Evolutionary conservation across 2,888 invertebrate genomes (phyloP), one percentile per base, ranked within the genome.

Genomic region (Dryobotodes eremita): DNA sequence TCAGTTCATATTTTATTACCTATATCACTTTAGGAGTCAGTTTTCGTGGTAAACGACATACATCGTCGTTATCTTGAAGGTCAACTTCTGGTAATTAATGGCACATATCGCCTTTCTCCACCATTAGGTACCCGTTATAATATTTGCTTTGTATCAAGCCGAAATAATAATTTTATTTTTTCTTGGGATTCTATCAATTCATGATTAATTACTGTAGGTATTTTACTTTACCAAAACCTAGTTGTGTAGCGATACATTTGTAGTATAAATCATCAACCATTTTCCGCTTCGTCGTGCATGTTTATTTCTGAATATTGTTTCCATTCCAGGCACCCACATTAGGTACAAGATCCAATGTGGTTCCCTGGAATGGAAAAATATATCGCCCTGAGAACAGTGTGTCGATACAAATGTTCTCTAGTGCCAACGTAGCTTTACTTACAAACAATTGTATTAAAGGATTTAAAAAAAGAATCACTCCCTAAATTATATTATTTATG

Each of bases 71-170:
- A 86, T 84, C 74, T 72, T 66, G 65, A 66, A 86, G 83, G 77
- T 77, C 83, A 77, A 75, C 26, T 75, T 73, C 50, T 72, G 20
- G 59, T 86, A 84, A 84, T 86, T 77, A 86, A 86, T 78, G 72
- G 69, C 53, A 65, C 36, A 53, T 84, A 86, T 84, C 86, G 71
- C 69, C 72, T 84, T 84, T 72, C 83, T 50, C 69, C 53, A 42
- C 70, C 77, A 78, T 78, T 84, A 82, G 72, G 59, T 59, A 57
- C 73, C 55, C 62, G 31, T 73, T 72, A 65, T 57, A 72, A 61
- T 62, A 62, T 75, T 81, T 76, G 36, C 64, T 26, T 42, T 70
- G 55, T 69, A 71, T 66, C 31, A 36, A 62, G 5, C 23, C 23
- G 20, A 57, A 55, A 61, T 70, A 31, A 26, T 61, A 42, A 42